Percentiles rank a stretch among this genome's conserved stretches.
Conservation (phyloP, 2,113 vertebrate species). For the Gnathonemus echidnorhynchus region DNA sequence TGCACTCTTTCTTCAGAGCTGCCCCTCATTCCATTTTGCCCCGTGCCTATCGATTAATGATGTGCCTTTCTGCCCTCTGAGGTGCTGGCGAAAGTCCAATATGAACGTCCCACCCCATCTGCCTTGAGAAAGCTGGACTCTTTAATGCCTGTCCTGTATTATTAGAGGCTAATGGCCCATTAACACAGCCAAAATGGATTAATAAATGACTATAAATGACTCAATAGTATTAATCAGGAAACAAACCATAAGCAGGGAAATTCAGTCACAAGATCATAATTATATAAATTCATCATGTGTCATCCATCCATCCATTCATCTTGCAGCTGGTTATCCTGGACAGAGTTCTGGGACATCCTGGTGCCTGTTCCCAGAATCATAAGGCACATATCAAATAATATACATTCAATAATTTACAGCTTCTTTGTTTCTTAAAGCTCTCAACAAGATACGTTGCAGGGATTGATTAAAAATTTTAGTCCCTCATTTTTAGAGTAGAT, state of each 20-base stretch:
- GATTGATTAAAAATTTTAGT: neutral
- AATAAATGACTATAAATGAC: neutral
- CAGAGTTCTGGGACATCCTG: neutral
- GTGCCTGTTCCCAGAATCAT: neutral
- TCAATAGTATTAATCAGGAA: neutral
- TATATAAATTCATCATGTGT: neutral
- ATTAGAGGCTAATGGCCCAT: neutral
- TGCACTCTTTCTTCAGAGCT: neutral
- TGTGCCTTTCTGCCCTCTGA: neutral
- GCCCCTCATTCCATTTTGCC: neutral
- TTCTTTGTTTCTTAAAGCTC: neutral
- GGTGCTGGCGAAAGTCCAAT: neutral
- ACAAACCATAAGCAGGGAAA: neutral
- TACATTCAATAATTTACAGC: neutral
- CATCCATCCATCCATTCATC: neutral
- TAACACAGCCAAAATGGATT: neutral
- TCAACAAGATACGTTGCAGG: neutral
- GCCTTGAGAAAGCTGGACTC: neutral
- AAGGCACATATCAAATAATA: neutral
- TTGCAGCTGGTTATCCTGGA: neutral
- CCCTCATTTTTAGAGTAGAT: neutral
- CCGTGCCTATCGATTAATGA: neutral
- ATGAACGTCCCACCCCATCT: neutral
- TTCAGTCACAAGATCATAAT: neutral
- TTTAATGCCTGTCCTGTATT: neutral